A percentile compares a stretch with the other conserved stretches of the same genome.
These are phyloP conservation scores for Aythya fuligula DNA, from an alignment of 2,797 vertebrate species.

Conservation along the genomic window DNA sequence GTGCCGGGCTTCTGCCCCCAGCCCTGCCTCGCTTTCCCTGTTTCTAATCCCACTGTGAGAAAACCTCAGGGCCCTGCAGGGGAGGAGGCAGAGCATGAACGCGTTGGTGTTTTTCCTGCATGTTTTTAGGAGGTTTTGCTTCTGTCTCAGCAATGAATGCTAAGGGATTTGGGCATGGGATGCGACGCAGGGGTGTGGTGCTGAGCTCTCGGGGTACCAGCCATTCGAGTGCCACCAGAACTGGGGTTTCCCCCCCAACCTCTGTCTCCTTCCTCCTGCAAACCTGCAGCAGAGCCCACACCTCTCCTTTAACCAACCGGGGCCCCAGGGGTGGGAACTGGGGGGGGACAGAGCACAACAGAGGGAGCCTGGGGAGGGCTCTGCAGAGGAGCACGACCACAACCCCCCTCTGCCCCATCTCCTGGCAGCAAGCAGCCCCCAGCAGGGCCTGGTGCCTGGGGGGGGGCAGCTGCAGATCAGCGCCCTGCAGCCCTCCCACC, in stretches of 20 bases:
- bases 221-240: too few relatives aligned
- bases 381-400: rapidly evolving
- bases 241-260: rapidly evolving
- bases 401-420: rapidly evolving
- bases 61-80: too few relatives aligned
- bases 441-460: constrained; percentile 80
- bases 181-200: rapidly evolving
- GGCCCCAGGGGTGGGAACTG: neutral
- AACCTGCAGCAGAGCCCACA: neutral
- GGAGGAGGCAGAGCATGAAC: rapidly evolving
- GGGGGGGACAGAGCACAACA: rapidly evolving
- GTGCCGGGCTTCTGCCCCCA: rapidly evolving
- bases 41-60: neutral
- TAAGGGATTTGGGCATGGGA: neutral
- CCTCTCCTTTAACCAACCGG: neutral
- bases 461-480: constrained; percentile 87
- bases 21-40: neutral
- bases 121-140: neutral
- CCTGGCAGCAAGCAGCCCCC: constrained; percentile 77
- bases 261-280: neutral
- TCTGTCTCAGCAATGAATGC: too few relatives aligned
- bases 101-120: rapidly evolving
- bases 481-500: constrained; percentile 85
- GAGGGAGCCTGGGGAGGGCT: rapidly evolving
- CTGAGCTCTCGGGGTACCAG: neutral